Base-by-base conservation (phyloP, 2,888 invertebrate genomes). In the Chymomyza amoena region DNA sequence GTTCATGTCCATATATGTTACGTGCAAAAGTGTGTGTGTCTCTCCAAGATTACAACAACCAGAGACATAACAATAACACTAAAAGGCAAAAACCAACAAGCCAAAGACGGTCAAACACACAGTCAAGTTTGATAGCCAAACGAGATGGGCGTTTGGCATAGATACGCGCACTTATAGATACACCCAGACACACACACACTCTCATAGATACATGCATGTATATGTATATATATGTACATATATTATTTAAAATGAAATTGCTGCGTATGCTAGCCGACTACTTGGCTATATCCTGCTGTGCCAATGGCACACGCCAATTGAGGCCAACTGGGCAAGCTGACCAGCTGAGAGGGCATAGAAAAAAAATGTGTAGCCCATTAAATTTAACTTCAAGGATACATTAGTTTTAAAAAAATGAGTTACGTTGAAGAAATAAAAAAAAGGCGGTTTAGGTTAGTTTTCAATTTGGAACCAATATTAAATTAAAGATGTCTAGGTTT, bases 51-150 rank as follows among this genome's bases (percentile, higher is more conserved):
- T 68, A 72, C 70, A 66, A 60, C 50, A 69, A 54, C 65, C 66
- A 77, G 39, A 70, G 70, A 61, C 83, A 72, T 72, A 68, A 70
- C 79, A 76, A 84, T 80, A 82, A 84, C 81, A 82, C 72, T 82
- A 84, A 83, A 70, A 73, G 60, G 32, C 65, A 54, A 61, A 72
- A 64, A 57, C 66, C 63, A 73, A 64, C 63, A 63, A 45, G 59
- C 61, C 45, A 32, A 50, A 65, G 60, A 28, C 54, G 61, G 39
- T 45, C 39, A 45, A 45, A 45, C 39, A 45, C 13, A 45, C 39
- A 45, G 10, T 10, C 39, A 50, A 52, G n/a, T 25, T 56, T 50
- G 52, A 25, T 20, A 64, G 68, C 56, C 45, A 36, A 64, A 61
- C 59, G 13, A 45, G 39, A 45, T 32, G 32, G 32, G 52, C 64